A percentile compares a stretch with the other conserved stretches of the same genome.
phyloP scores from a whole-genome alignment of 1,140 invertebrate species.

The Conus ventricosus region DNA sequence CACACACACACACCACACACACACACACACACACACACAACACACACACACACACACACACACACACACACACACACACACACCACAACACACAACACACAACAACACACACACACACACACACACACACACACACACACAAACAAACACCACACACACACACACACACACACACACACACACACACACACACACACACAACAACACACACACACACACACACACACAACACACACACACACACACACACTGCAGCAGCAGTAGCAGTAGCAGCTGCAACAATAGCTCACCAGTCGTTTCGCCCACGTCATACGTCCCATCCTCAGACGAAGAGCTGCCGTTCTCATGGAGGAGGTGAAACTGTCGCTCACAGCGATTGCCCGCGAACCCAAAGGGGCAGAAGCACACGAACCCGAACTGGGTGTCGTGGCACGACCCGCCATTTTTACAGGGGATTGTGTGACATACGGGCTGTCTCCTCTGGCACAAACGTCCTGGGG shows the following conservation, averaged over 20 bases:
- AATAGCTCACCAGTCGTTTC: neutral
- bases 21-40: too few species aligned
- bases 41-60: too few species aligned
- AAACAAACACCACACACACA: too few species aligned
- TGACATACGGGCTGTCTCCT: neutral
- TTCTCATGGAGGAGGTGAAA: neutral
- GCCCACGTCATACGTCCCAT: neutral
- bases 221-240: neutral
- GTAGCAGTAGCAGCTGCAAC: too few species aligned
- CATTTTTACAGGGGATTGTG: neutral
- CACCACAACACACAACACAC: too few species aligned
- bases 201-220: too few species aligned
- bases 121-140: too few species aligned
- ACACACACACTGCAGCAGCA: neutral
- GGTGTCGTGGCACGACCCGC: constrained; percentile 1
- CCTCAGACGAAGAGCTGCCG: neutral
- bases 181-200: too few species aligned
- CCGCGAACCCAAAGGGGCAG: neutral
- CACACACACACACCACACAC: too few species aligned
- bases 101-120: too few species aligned
- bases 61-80: too few species aligned
- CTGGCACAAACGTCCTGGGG: constrained; percentile 5
- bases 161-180: too few species aligned
- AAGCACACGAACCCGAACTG: constrained; percentile 15
- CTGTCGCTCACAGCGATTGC: neutral